Conservation (phyloP, 2,888 invertebrate genomes). For the Pristionchus arcanus region DNA sequence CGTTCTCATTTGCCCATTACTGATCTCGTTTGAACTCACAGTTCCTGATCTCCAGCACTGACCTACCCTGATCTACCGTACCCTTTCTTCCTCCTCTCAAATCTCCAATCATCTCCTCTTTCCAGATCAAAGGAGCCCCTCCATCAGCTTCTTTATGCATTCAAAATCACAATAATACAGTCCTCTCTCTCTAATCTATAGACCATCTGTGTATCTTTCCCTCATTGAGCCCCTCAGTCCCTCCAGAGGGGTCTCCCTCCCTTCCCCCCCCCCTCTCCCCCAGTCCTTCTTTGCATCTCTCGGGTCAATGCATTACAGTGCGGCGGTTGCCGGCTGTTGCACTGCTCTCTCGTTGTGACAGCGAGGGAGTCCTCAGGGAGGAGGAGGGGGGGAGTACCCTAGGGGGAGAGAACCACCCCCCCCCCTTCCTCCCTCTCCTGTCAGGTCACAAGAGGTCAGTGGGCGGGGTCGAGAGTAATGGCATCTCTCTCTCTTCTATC, state of each 20-base stretch:
- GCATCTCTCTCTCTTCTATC: constrained; percentile 30
- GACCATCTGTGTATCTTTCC: constrained; percentile 9
- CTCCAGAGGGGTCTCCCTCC: neutral
- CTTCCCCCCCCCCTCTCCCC: constrained; percentile 14
- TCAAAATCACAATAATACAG: constrained; percentile 47
- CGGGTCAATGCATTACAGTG: constrained; percentile 54
- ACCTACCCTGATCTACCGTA: neutral
- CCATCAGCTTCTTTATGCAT: constrained; percentile 47
- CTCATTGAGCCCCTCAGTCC: neutral
- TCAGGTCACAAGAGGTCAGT: constrained; percentile 44
- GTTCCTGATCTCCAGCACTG: neutral
- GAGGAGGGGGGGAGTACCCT: neutral
- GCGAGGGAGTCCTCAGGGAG: neutral
- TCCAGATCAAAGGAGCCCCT: constrained; percentile 12
- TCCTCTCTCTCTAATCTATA: neutral
- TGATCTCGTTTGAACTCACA: neutral
- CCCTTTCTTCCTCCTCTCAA: neutral
- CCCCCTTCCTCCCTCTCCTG: neutral
- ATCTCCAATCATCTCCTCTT: neutral
- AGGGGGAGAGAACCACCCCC: neutral
- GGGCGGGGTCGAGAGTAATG: constrained; percentile 44
- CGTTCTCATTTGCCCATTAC: neutral
- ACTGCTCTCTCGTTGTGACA: constrained; percentile 38
- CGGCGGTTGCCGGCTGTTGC: constrained; percentile 40
- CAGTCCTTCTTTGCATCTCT: neutral